Percentiles rank a stretch among this genome's conserved stretches.
Evolutionary conservation across 2,113 vertebrate genomes (phyloP).

Genomic region (Neofelis nebulosa): DNA sequence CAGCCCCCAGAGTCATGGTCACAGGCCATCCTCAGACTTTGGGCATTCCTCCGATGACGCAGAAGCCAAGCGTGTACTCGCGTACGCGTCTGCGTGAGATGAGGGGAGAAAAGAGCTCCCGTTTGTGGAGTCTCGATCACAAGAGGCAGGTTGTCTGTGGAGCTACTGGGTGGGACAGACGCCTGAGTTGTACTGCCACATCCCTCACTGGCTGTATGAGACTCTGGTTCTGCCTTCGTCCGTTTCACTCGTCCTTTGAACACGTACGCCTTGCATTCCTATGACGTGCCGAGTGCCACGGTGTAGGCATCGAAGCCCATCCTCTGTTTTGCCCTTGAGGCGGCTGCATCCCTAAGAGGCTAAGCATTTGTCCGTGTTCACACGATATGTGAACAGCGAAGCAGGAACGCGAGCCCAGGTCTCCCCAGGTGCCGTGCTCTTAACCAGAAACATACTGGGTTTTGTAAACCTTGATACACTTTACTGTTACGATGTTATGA

Average conservation of each 20-base stretch:
- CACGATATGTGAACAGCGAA: fast-evolving
- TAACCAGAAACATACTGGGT: neutral
- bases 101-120: neutral
- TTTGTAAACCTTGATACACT: neutral
- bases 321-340: neutral
- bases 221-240: neutral
- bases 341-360: neutral
- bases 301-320: fast-evolving
- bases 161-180: neutral
- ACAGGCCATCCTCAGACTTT: neutral
- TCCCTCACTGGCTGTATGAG: neutral
- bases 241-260: neutral
- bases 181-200: neutral
- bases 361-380: neutral
- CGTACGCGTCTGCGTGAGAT: neutral
- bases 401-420: fast-evolving
- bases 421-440: neutral
- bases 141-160: neutral
- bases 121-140: neutral
- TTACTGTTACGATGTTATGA: neutral
- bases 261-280: neutral
- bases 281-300: neutral
- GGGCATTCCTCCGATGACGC: neutral
- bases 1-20: neutral
- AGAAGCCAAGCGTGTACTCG: neutral